phyloP scores from a whole-genome alignment of 2,888 invertebrate species.

The Orchesella flavescens region DNA sequence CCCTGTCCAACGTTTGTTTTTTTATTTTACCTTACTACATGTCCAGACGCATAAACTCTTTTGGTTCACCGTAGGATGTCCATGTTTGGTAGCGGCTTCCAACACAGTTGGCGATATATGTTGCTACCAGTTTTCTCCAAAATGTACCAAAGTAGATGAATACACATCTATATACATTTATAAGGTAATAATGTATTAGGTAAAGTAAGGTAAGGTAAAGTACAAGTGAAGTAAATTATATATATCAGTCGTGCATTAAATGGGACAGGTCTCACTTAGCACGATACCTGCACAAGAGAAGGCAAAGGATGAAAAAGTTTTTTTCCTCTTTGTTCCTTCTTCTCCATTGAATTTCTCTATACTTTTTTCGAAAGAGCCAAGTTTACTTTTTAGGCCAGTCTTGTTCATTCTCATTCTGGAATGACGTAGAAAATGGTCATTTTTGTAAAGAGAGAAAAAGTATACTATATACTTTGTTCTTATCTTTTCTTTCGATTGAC shows the following conservation, averaged over 20 bases:
- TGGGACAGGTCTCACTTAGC: constrained; percentile 58
- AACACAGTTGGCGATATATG: constrained; percentile 47
- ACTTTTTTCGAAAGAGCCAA: constrained; percentile 13
- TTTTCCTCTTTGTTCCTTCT: background rate
- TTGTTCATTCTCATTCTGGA: background rate
- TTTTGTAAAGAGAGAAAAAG: constrained; percentile 22
- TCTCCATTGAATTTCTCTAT: constrained; percentile 16
- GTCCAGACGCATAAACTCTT: constrained; percentile 36
- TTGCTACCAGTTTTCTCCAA: constrained; percentile 26
- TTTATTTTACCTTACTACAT: constrained; percentile 17
- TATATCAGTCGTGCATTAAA: background rate
- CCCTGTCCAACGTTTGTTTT: background rate
- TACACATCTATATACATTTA: background rate
- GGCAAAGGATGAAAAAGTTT: constrained; percentile 44
- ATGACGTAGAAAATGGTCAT: constrained; percentile 38
- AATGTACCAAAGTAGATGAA: background rate
- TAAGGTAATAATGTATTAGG: background rate
- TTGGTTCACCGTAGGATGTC: constrained; percentile 54
- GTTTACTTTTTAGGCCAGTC: constrained; percentile 31
- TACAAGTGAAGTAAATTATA: no score
- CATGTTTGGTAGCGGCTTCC: constrained; percentile 47
- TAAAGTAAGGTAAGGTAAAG: background rate
- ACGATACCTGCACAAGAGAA: constrained; percentile 13
- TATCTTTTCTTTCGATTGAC: constrained; percentile 35
- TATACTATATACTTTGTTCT: constrained; percentile 17